These are phyloP conservation scores for Dryobota labecula DNA, from an alignment of 2,888 invertebrate genomes.

Conservation along the genomic window DNA sequence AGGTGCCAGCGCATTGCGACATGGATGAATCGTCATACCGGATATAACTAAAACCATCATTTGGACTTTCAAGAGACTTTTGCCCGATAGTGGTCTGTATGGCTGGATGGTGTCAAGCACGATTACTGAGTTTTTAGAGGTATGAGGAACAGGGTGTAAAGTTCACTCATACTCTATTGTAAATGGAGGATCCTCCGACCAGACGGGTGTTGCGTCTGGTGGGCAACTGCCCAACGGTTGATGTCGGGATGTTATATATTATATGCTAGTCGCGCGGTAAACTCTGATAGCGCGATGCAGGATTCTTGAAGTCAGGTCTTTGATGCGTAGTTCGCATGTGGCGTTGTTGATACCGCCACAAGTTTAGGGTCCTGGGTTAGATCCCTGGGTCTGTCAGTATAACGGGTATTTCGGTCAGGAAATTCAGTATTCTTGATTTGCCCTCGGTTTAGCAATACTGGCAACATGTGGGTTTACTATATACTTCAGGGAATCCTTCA, in stretches of 20 bases:
- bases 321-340: too few species aligned
- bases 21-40: background rate
- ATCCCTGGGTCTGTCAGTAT: background rate
- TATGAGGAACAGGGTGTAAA: too few species aligned
- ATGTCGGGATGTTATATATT: too few species aligned
- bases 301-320: too few species aligned
- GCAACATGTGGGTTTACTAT: background rate
- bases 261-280: too few species aligned
- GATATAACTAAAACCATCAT: background rate
- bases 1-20: background rate
- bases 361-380: background rate
- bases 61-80: background rate
- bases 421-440: background rate
- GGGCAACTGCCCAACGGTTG: too few species aligned
- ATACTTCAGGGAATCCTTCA: background rate
- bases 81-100: background rate
- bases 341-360: too few species aligned
- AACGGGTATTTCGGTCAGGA: background rate
- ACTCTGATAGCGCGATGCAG: too few species aligned
- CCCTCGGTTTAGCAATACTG: background rate
- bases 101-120: background rate
- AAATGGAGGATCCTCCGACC: too few species aligned
- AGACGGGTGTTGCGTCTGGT: too few species aligned
- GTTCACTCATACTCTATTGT: too few species aligned
- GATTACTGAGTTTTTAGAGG: too few species aligned